Base-by-base conservation (phyloP, 2,113 vertebrate species). In the Budorcas taxicolor region DNA sequence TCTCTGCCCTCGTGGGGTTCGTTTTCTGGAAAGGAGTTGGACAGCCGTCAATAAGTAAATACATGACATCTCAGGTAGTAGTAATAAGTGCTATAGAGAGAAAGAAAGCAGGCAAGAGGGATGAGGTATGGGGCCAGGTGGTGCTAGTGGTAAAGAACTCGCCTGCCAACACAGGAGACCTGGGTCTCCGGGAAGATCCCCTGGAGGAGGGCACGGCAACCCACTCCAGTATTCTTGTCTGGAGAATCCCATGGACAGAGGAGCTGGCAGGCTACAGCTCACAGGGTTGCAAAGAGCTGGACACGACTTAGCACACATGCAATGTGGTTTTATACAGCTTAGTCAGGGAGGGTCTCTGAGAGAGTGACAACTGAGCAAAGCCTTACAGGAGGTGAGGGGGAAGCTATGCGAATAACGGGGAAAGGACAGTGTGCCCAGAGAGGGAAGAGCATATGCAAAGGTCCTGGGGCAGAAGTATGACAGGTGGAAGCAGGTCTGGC, bases 381-480 rank as follows among this genome's bases (percentile, higher is more conserved):
- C 76, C 88, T 47, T 67, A 84, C n/a, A 90, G 92, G 50, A 97
- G 40, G 55, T 23, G 29, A 33, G 23, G 31, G 27, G 43, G 29
- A 36, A 58, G n/a, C 27, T 52, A 15, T 1, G 17, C 84, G 81
- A 55, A 16, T 55, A 15, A 85, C 40, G 53, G 11, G 21, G 11
- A 8, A 17, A 29, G 11, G n/a, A 85, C 47, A 76, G 47, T 31
- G 47, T 1, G 8, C 11, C 40, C 5, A 5, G 19, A 3, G 27
- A 50, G 15, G 11, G 29, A 47, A 40, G 67, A 93, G 45, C 57
- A 43, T 47, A 6, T 58, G 29, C 84, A 89, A 53, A 86, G 58
- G 95, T 6, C 78, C 67, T 40, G 5, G 17, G 95, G 78, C 83
- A 97, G 90, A n/a, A 87, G 19, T 80, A 14, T 53, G 53, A 29